phyloP scores from a whole-genome alignment of 2,797 vertebrate species.

The Danio aesculapii region DNA sequence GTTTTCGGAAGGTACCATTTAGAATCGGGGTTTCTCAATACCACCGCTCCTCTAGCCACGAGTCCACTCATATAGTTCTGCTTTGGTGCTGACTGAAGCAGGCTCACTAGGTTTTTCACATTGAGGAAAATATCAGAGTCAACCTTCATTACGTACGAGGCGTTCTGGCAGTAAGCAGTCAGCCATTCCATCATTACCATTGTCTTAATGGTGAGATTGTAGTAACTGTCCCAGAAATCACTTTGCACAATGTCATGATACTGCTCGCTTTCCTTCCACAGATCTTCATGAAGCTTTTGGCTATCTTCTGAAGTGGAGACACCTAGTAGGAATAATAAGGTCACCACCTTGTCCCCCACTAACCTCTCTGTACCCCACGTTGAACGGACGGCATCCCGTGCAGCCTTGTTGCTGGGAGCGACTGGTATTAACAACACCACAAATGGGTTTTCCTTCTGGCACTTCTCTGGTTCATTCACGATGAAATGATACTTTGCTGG shows the following conservation, averaged over 20 bases:
- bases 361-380: constrained; percentile 76
- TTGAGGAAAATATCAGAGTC: constrained; percentile 78
- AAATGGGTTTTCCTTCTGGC: constrained; percentile 58
- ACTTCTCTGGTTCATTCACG: constrained; percentile 69
- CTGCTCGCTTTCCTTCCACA: constrained; percentile 57
- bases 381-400: constrained; percentile 55
- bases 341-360: constrained; percentile 57
- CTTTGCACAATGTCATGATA: constrained; percentile 70
- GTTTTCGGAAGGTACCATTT: constrained; percentile 67
- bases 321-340: constrained; percentile 72
- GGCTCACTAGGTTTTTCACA: constrained; percentile 48
- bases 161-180: constrained; percentile 59
- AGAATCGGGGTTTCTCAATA: constrained; percentile 34
- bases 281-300: constrained; percentile 38
- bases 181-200: constrained; percentile 74
- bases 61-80: constrained; percentile 63
- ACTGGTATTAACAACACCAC: constrained; percentile 69
- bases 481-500: constrained; percentile 67
- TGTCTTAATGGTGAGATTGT: constrained; percentile 75
- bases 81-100: constrained; percentile 40
- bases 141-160: constrained; percentile 71
- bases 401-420: not conserved
- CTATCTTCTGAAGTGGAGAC: not conserved
- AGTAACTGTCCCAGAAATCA: constrained; percentile 74
- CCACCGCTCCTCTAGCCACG: constrained; percentile 49